These are phyloP conservation scores for Buceros bicornis DNA, from an alignment of 2,797 vertebrate genomes.

Conservation along the genomic window DNA sequence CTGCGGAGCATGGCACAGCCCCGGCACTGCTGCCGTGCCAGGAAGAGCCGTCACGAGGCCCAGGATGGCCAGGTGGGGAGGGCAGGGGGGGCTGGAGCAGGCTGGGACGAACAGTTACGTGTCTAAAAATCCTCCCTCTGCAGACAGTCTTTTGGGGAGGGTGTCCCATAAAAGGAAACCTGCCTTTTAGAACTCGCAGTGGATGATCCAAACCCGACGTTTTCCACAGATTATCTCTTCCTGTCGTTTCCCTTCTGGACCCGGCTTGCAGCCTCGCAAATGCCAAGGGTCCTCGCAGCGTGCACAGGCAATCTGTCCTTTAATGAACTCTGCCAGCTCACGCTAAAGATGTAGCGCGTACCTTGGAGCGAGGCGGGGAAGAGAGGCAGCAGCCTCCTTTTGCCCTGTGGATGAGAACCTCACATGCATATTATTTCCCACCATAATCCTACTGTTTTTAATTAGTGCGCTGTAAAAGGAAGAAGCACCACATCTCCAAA, in stretches of 20 bases:
- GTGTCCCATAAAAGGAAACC: background rate
- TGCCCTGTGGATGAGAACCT: constrained; percentile 62
- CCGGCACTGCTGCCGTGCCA: background rate
- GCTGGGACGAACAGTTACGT: accelerated
- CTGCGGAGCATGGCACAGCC: background rate
- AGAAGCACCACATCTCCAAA: constrained; percentile 53
- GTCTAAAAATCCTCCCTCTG: background rate
- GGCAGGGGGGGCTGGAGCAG: background rate
- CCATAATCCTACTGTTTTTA: constrained; percentile 75
- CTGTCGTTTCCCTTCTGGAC: background rate
- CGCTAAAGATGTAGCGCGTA: background rate
- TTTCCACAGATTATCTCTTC: constrained; percentile 1
- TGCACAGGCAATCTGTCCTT: constrained; percentile 50
- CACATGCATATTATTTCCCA: constrained; percentile 43
- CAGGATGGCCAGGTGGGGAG: background rate
- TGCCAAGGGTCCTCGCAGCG: background rate
- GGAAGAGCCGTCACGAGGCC: background rate
- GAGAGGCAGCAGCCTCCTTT: constrained; percentile 13
- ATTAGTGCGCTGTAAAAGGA: constrained; percentile 61
- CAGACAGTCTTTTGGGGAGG: background rate
- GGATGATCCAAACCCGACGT: background rate
- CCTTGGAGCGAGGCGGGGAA: background rate
- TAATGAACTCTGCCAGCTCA: constrained; percentile 30
- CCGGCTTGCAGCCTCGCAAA: background rate
- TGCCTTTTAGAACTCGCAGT: background rate